Base-by-base conservation (phyloP, 2,113 vertebrate genomes). In the Rhinopomastus cyanomelas region DNA sequence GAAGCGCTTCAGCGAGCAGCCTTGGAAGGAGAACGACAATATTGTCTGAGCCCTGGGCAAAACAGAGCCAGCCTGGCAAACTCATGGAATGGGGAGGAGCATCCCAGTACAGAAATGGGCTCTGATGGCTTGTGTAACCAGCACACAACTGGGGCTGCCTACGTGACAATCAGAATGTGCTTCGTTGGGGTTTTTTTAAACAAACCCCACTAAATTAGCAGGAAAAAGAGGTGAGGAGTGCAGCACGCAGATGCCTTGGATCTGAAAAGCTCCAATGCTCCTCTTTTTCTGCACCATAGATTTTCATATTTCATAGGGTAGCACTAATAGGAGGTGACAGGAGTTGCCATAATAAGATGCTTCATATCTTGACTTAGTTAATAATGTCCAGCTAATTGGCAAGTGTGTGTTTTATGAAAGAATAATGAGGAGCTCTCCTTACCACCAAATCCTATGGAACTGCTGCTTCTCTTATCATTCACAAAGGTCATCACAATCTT, bases 81-180 rank as follows among this genome's bases (percentile, higher is more conserved):
- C 46, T 32, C 0, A 1, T 34, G 11, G 60, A 21, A 39, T 42
- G 0, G 1, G 23, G 26, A 62, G 4, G 36, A 69, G n/a, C 6
- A 3, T 10, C 15, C 30, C n/a, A 1, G 1, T 9, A 4, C 15
- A 16, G 49, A 59, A 61, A 36, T 9, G 21, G 44, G 14, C 16
- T 66, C 30, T 15, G 18, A 37, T 39, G 46, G 37, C n/a, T 46
- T 27, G 32, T 42, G 25, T 5, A 62, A n/a, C n/a, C 11, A 1
- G 36, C 3, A 0, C 30, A 19, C 11, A 10, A 4, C 39, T 15
- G 42, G 18, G 56, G 59, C 20, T 71, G 48, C 15, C 30, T 6
- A 17, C 3, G 11, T 23, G 56, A 30, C 29, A 22, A 16, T 12
- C 5, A 21, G 34, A 1, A 29, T 34, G 12, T 9, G 22, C 12